A percentile compares a stretch with the other conserved stretches of the same genome.
phyloP scores from a whole-genome alignment of 2,888 invertebrate genomes.

The Drosophila prostipennis region DNA sequence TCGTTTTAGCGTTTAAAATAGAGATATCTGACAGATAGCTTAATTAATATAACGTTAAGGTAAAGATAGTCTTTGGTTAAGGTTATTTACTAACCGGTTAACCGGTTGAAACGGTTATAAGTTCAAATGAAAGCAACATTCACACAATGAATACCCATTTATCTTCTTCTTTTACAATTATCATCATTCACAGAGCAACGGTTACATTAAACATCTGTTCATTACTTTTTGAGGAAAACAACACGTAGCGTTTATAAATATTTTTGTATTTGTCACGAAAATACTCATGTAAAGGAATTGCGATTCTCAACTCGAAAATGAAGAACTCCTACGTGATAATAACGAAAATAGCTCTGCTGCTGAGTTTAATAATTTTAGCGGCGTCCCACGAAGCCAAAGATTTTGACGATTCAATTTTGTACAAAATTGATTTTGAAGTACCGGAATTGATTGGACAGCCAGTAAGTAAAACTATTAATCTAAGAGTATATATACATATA shows the following conservation, averaged over 20 bases:
- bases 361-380: slow-evolving; percentile 26
- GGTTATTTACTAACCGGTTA: too few species aligned
- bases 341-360: slow-evolving; percentile 21
- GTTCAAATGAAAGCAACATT: not conserved
- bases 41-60: too few species aligned
- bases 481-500: not conserved
- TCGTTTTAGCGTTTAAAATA: too few species aligned
- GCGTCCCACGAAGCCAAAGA: slow-evolving; percentile 86
- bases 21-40: too few species aligned
- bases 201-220: slow-evolving; percentile 25
- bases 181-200: not conserved
- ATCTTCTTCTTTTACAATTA: not conserved
- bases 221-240: slow-evolving; percentile 30
- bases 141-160: not conserved
- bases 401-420: slow-evolving; percentile 92
- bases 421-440: slow-evolving; percentile 91
- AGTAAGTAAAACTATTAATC: slow-evolving; percentile 73
- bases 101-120: not conserved
- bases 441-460: slow-evolving; percentile 83
- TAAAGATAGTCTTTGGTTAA: too few species aligned
- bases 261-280: slow-evolving; percentile 48
- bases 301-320: slow-evolving; percentile 6
- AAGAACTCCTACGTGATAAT: slow-evolving; percentile 6
- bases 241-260: slow-evolving; percentile 51
- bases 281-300: slow-evolving; percentile 13